These are phyloP conservation scores for Sceliomorpha sp. DNA, from an alignment of 2,888 invertebrate genomes.

Conservation along the genomic window DNA sequence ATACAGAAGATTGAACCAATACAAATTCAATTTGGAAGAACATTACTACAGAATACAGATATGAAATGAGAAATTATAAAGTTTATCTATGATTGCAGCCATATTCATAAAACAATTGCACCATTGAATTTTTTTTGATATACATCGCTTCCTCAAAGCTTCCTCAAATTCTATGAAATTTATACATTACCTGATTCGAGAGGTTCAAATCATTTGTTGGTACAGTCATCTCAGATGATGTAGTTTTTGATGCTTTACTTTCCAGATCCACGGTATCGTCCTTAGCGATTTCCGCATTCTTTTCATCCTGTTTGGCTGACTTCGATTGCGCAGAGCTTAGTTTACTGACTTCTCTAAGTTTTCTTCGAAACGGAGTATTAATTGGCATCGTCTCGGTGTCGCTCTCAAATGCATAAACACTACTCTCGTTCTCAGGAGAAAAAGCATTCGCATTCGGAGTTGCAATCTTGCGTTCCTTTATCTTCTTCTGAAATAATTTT, in stretches of 20 bases:
- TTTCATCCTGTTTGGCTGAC: slow-evolving; percentile 42
- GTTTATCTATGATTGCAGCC: too few species aligned
- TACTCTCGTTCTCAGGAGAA: slow-evolving; percentile 86
- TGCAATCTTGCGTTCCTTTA: slow-evolving; percentile 81
- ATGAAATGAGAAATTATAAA: too few species aligned
- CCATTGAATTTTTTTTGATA: too few species aligned
- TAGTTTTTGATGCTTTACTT: background rate
- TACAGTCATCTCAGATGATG: slow-evolving; percentile 2
- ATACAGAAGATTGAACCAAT: too few species aligned
- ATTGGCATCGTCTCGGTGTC: slow-evolving; percentile 83
- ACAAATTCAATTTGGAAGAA: too few species aligned
- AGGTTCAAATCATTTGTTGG: background rate
- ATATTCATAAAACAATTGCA: too few species aligned
- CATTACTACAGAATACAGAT: too few species aligned
- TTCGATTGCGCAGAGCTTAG: slow-evolving; percentile 22
- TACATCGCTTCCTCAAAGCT: too few species aligned
- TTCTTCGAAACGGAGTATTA: slow-evolving; percentile 82
- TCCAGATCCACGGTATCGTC: slow-evolving; percentile 13
- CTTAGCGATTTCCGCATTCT: slow-evolving; percentile 13
- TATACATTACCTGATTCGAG: background rate
- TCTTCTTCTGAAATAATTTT: slow-evolving; percentile 83
- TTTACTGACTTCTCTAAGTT: slow-evolving; percentile 67
- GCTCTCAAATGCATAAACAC: slow-evolving; percentile 87
- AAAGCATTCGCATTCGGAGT: slow-evolving; percentile 83
- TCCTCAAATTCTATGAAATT: too few species aligned